These are phyloP conservation scores for Bucorvus abyssinicus DNA, from an alignment of 2,797 vertebrate genomes.

Conservation along the genomic window DNA sequence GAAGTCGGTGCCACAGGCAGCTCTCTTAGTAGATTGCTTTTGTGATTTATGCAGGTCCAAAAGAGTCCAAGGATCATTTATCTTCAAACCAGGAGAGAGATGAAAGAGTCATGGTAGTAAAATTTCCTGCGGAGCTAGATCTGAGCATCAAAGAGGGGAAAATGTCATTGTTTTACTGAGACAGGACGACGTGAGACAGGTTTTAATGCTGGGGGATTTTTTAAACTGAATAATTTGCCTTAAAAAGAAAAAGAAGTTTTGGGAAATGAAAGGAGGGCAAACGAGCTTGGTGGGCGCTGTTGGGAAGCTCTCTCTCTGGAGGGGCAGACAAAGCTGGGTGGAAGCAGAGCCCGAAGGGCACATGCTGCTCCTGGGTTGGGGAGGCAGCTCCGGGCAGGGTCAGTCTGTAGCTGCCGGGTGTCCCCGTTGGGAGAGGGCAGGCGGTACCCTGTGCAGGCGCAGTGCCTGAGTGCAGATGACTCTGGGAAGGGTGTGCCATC, in stretches of 20 bases:
- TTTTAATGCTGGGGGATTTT: constrained; percentile 67
- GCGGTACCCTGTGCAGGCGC: fast-evolving
- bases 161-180: constrained; percentile 76
- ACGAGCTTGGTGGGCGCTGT: not conserved
- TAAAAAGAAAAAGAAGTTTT: not conserved
- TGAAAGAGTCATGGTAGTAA: constrained; percentile 75
- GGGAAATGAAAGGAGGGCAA: not conserved
- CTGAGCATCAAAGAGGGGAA: constrained; percentile 74
- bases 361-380: fast-evolving
- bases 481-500: not conserved
- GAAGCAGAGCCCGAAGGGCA: not conserved
- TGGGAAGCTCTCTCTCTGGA: not conserved
- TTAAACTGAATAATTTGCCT: constrained; percentile 40
- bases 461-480: fast-evolving
- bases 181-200: constrained; percentile 65
- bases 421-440: not conserved
- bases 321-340: not conserved
- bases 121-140: constrained; percentile 72
- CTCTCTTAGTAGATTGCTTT: constrained; percentile 78
- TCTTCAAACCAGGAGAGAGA: constrained; percentile 78
- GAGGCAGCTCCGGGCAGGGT: not conserved
- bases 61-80: constrained; percentile 79
- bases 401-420: not conserved
- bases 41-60: constrained; percentile 79
- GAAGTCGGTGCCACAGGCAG: constrained; percentile 71